Conservation (phyloP, 2,888 invertebrate genomes). For the Acrobasis repandana region DNA sequence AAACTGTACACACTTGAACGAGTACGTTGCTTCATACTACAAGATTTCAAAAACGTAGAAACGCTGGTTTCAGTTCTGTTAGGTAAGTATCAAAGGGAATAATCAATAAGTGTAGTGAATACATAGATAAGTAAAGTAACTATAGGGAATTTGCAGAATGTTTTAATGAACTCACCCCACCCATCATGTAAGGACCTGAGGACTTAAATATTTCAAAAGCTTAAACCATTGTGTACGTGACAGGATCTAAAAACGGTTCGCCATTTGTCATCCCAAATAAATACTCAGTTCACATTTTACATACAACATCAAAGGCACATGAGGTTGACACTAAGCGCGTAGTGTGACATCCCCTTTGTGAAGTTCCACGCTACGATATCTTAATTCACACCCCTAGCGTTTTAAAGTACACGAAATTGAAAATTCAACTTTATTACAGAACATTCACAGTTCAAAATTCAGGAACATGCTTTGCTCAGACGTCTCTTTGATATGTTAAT, state of each 20-base stretch:
- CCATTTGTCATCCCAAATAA: slow-evolving; percentile 52
- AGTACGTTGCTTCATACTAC: too few relatives aligned
- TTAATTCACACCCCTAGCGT: slow-evolving; percentile 79
- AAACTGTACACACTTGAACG: too few relatives aligned
- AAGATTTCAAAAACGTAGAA: too few relatives aligned
- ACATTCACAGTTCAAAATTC: slow-evolving; percentile 36
- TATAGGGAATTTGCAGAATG: not conserved
- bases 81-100: too few relatives aligned
- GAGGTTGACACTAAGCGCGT: slow-evolving; percentile 77
- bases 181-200: not conserved
- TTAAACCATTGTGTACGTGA: slow-evolving; percentile 35
- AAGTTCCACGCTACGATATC: slow-evolving; percentile 71
- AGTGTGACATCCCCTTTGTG: slow-evolving; percentile 68
- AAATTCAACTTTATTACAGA: slow-evolving; percentile 37
- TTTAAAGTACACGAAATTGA: slow-evolving; percentile 32
- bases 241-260: slow-evolving; percentile 39
- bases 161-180: not conserved
- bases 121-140: too few relatives aligned
- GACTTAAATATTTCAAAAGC: slow-evolving; percentile 11
- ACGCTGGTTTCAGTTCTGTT: too few relatives aligned
- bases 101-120: not conserved
- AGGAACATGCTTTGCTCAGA: slow-evolving; percentile 23
- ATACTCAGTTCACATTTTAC: slow-evolving; percentile 53
- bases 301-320: slow-evolving; percentile 71
- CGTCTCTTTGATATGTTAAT: slow-evolving; percentile 65